Evolutionary conservation across 2,113 vertebrate species (phyloP).

Genomic region (Amphiprion ocellaris): DNA sequence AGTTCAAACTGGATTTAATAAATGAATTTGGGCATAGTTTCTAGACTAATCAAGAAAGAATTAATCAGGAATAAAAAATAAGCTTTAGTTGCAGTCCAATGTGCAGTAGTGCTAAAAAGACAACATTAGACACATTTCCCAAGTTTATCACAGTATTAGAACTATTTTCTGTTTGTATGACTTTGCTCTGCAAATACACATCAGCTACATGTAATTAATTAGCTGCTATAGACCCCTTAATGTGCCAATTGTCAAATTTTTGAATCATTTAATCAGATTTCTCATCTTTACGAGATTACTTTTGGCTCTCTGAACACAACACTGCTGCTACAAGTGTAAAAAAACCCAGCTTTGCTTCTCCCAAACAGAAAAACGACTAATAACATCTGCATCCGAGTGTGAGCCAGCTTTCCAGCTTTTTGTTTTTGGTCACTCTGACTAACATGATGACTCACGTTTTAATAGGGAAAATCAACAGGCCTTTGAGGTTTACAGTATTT

Average conservation of each 20-base stretch:
- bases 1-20: not conserved
- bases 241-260: not conserved
- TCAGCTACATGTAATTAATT: not conserved
- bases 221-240: not conserved
- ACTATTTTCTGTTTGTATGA: no score
- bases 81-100: no score
- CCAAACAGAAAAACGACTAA: conserved; percentile 3
- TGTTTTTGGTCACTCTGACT: conserved; percentile 52
- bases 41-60: not conserved
- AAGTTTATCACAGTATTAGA: no score
- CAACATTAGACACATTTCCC: no score
- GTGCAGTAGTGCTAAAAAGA: no score
- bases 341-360: not conserved
- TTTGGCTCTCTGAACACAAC: not conserved
- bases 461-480: conserved; percentile 35
- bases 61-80: not conserved
- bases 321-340: not conserved
- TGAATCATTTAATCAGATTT: conserved; percentile 1
- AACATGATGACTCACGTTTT: conserved; percentile 55
- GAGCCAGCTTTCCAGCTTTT: conserved; percentile 28
- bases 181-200: not conserved
- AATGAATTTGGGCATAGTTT: not conserved
- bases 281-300: not conserved
- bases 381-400: not conserved
- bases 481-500: conserved; percentile 46